These are phyloP conservation scores for Chirona hameri DNA, from an alignment of 2,888 invertebrate genomes.

Conservation along the genomic window DNA sequence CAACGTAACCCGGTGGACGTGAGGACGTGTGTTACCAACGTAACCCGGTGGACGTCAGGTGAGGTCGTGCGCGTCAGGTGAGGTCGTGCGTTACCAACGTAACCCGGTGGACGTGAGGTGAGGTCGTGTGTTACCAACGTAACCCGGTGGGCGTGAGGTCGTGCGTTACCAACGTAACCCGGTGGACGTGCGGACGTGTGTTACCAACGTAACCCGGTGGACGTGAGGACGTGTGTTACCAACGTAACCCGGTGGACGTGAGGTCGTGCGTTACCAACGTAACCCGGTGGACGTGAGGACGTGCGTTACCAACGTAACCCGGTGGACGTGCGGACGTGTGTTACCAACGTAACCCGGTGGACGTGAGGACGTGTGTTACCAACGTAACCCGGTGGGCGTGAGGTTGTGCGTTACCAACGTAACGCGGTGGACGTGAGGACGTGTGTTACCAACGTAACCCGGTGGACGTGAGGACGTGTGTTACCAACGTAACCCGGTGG, in stretches of 20 bases:
- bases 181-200: slow-evolving; percentile 44
- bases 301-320: slow-evolving; percentile 52
- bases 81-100: slow-evolving; percentile 52
- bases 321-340: slow-evolving; percentile 44
- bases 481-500: too few species aligned
- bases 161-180: slow-evolving; percentile 52
- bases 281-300: slow-evolving; percentile 47
- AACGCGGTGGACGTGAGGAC: slow-evolving; percentile 47
- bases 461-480: slow-evolving; percentile 44
- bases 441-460: slow-evolving; percentile 52
- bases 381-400: slow-evolving; percentile 49
- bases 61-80: too few species aligned
- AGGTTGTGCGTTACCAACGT: too few species aligned
- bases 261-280: too few species aligned
- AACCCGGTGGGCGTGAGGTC: too few species aligned
- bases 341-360: too few species aligned
- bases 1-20: slow-evolving; percentile 49
- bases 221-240: slow-evolving; percentile 51
- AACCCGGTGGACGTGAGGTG: slow-evolving; percentile 48
- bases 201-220: too few species aligned
- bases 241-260: slow-evolving; percentile 49
- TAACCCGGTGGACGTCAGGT: too few species aligned
- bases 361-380: slow-evolving; percentile 51
- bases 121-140: too few species aligned
- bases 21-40: too few species aligned